A percentile compares a stretch with the other conserved stretches of the same genome.
Conservation (phyloP, 2,797 vertebrate species). For the Eidolon dupreanum region DNA sequence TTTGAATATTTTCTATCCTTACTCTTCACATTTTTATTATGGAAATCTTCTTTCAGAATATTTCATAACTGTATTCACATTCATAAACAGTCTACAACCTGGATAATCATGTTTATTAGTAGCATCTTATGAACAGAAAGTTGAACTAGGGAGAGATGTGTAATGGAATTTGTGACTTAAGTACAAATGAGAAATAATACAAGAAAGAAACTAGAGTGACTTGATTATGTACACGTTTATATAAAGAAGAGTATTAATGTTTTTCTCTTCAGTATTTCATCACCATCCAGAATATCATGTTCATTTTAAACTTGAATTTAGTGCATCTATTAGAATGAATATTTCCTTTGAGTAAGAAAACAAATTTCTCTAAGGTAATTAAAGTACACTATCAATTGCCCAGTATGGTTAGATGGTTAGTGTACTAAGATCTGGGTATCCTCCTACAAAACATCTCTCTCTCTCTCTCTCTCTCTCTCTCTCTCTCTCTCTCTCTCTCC, state of each 20-base stretch:
- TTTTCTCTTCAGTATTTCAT: slow-evolving; percentile 31
- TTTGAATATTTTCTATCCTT: neutral
- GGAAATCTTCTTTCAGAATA: neutral
- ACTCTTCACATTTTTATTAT: neutral
- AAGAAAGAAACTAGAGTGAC: slow-evolving; percentile 15
- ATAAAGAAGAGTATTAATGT: neutral
- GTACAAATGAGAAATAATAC: slow-evolving; percentile 40
- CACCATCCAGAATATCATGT: neutral
- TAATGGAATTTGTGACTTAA: slow-evolving; percentile 41
- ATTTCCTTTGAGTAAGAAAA: slow-evolving; percentile 15
- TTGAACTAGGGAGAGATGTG: neutral
- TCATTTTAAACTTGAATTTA: slow-evolving; percentile 54
- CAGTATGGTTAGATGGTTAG: neutral
- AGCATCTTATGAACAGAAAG: slow-evolving; percentile 9
- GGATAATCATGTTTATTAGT: slow-evolving; percentile 4
- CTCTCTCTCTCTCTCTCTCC: neutral
- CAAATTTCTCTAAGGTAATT: slow-evolving; percentile 20
- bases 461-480: neutral
- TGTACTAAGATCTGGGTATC: neutral
- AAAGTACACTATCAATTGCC: slow-evolving; percentile 13
- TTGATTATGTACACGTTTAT: neutral
- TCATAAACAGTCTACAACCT: neutral
- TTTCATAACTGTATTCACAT: neutral
- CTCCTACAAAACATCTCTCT: neutral
- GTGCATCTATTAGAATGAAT: slow-evolving; percentile 1